Evolutionary conservation across 1,140 invertebrate genomes (phyloP).

Genomic region (Sitobion miscanthi): DNA sequence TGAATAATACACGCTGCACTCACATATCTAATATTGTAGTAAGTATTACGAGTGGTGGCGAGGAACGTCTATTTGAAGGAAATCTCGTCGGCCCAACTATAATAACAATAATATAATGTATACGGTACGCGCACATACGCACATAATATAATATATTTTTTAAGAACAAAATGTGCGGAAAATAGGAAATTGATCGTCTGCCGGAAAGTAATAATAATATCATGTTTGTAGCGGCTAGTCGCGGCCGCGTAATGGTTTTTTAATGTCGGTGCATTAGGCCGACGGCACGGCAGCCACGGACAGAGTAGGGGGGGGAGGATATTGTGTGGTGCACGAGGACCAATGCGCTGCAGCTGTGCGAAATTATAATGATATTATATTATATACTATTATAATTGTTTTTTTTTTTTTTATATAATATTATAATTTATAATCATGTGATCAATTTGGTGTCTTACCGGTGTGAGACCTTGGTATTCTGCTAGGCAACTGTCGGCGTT

Average conservation of each 20-base stretch:
- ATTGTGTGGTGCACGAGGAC: background rate
- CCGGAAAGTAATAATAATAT: constrained; percentile 18
- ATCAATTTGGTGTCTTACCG: background rate
- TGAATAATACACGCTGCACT: background rate
- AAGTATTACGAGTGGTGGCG: background rate
- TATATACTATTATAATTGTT: background rate
- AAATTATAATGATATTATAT: background rate
- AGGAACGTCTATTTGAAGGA: background rate
- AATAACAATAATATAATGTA: background rate
- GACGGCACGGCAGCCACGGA: background rate
- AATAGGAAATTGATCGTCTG: constrained; percentile 10
- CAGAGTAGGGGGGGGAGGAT: background rate
- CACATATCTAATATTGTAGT: background rate
- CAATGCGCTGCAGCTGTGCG: background rate
- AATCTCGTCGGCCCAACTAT: background rate
- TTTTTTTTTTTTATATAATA: background rate
- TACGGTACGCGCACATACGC: background rate
- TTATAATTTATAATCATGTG: background rate
- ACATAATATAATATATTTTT: background rate
- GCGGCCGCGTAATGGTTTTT: constrained; percentile 11
- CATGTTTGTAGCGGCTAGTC: background rate
- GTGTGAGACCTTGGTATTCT: background rate
- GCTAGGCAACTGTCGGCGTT: background rate
- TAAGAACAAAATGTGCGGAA: background rate
- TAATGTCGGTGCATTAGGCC: constrained; percentile 8